phyloP scores from a whole-genome alignment of 2,797 vertebrate genomes.

The Naso thynnoides region DNA sequence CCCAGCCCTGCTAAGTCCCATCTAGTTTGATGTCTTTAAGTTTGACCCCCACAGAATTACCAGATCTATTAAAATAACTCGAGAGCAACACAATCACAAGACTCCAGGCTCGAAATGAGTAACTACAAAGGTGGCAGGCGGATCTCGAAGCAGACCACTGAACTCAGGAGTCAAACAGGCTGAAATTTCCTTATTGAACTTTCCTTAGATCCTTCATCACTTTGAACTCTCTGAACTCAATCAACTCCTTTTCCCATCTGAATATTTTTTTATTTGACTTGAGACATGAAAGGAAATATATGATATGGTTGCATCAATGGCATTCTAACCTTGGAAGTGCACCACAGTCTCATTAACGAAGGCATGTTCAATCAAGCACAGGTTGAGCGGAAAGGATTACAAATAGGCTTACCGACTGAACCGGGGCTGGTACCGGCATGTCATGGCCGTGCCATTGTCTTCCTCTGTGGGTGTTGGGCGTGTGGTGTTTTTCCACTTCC shows the following conservation, averaged over 20 bases:
- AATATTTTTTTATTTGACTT: constrained; percentile 6
- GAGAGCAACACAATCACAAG: background rate
- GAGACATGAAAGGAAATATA: constrained; percentile 25
- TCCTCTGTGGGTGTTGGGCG: background rate
- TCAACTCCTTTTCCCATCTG: constrained; percentile 17
- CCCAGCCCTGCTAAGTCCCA: too few relatives aligned
- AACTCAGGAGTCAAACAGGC: constrained; percentile 9
- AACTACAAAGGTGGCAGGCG: constrained; percentile 3
- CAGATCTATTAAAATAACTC: background rate
- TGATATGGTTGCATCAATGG: background rate
- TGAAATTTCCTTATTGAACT: constrained; percentile 3
- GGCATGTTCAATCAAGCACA: constrained; percentile 65
- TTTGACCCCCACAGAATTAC: background rate
- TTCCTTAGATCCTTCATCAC: constrained; percentile 20
- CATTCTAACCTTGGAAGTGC: constrained; percentile 11
- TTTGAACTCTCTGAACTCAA: constrained; percentile 5
- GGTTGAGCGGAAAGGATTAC: constrained; percentile 59
- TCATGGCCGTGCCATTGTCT: constrained; percentile 18
- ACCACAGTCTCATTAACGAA: constrained; percentile 34
- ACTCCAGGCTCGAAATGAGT: background rate
- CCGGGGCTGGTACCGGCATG: constrained; percentile 25
- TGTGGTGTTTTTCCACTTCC: constrained; percentile 36
- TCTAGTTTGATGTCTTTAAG: background rate
- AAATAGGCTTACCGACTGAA: constrained; percentile 39
- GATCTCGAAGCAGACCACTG: constrained; percentile 9